Base-by-base conservation (phyloP, 2,888 invertebrate genomes). In the Oegoconia quadripuncta region DNA sequence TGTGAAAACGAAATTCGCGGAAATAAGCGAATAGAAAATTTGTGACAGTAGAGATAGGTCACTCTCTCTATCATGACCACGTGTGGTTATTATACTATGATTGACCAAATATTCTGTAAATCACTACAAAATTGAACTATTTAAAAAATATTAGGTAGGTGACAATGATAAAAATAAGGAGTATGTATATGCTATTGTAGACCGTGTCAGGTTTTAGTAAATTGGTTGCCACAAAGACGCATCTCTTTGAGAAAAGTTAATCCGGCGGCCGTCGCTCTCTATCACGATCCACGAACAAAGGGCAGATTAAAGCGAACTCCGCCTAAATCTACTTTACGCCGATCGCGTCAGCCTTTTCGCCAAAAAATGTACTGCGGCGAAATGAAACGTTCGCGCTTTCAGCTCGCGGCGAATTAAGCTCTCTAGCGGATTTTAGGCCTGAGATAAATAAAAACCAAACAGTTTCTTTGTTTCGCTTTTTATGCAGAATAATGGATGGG, bases 221-320 rank as follows among this genome's bases (percentile, higher is more conserved):
- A n/a, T n/a, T 14, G 35, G 13, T 37, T 41, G 32, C 35, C 47
- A n/a, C n/a, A 44, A 51, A 47, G 48, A 47, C 42, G 45, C 42
- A 37, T 40, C 43, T 36, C 48, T 45, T 45, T 47, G 39, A 31
- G 43, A 37, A 42, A 40, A 46, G 51, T 48, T 45, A 48, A 48
- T 45, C 48, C 42, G 9, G 12, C 16, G 32, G 29, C 39, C 13
- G 37, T 8, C 41, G 29, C 27, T 26, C 31, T 31, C 46, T 27
- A 33, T 44, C 42, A 38, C 37, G 34, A 34, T 33, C 40, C 42
- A 38, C 37, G 34, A 34, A 36, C 40, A 41, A 43, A 42, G 37
- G 26, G 15, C 14, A 35, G 40, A 46, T 49, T 44, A 39, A 46
- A 39, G 41, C 16, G 27, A 12, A 27, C 13, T 27, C 27, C 35